Evolutionary conservation across 2,797 vertebrate genomes (phyloP).

Genomic region (Zalophus californianus): DNA sequence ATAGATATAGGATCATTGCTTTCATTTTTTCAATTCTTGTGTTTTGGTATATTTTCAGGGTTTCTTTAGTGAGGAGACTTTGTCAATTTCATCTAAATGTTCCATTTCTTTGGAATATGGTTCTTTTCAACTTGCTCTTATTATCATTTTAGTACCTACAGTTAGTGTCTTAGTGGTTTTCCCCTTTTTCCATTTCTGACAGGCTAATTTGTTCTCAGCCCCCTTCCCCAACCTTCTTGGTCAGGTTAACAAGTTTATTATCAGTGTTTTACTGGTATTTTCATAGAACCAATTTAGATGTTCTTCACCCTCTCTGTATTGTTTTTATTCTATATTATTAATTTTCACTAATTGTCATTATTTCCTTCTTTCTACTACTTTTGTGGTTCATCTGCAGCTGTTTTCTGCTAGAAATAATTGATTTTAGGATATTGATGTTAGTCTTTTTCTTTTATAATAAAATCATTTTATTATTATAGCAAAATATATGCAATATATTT

Average conservation of each 20-base stretch:
- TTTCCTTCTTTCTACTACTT: background rate
- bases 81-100: background rate
- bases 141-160: background rate
- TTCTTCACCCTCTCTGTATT: background rate
- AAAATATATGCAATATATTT: background rate
- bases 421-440: background rate
- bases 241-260: background rate
- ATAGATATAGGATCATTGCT: background rate
- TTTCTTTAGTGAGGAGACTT: background rate
- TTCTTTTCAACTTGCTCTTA: background rate
- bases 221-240: background rate
- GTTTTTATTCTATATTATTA: background rate
- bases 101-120: background rate
- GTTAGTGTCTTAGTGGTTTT: background rate
- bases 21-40: background rate
- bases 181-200: background rate
- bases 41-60: background rate
- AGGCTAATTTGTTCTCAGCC: background rate
- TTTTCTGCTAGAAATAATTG: background rate
- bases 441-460: background rate
- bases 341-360: background rate
- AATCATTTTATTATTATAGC: background rate
- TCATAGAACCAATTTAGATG: background rate
- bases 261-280: background rate
- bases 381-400: background rate